Evolutionary conservation across 2,113 vertebrate genomes (phyloP), one percentile per base, ranked within the genome.

Genomic region (Gallinago jamesoni): DNA sequence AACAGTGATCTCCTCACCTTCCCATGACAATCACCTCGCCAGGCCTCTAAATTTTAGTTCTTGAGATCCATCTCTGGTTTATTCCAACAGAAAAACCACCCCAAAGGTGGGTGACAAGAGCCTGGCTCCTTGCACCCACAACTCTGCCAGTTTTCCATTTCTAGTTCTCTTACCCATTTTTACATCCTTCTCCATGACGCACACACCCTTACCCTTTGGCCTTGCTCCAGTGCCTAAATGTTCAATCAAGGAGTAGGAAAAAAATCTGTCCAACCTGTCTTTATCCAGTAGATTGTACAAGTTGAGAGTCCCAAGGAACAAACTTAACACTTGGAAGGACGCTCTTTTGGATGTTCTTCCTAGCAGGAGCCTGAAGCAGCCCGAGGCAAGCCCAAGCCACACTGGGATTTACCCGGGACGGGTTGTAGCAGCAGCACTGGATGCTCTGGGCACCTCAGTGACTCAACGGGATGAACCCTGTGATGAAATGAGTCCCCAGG

Each of bases 381-480:
- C 80, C 76, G 17, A 86, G 19, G 69, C 45, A 37, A 76, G 47
- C 48, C 67, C 91, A 84, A 87, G 47, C 47, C 6, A 1, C 56
- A 12, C 27, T 28, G 47, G 55, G 75, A 73, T 84, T 70, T 86
- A 75, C 53, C 21, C 72, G 78, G 87, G 52, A 56, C 68, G 87
- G 72, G 90, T 57, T 75, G 64, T 74, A 96, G 94, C 94, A 93
- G 93, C 93, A 95, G 77, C 52, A 75, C 3, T 68, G 41, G 88
- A 84, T 83, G 84, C 80, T 39, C 28, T 77, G 90, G 66, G 57
- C 83, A 73, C 37, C 75, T 87, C 70, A 87, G 69, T 74, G 80
- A 88, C 33, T 68, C 48, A 35, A 2, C 1, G 2, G 14, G 60
- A 88, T 60, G 64, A 91, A 84, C 18, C 57, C 48, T 68, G 12